phyloP scores from a whole-genome alignment of 2,888 invertebrate species.

The Meghimatium bilineatum region DNA sequence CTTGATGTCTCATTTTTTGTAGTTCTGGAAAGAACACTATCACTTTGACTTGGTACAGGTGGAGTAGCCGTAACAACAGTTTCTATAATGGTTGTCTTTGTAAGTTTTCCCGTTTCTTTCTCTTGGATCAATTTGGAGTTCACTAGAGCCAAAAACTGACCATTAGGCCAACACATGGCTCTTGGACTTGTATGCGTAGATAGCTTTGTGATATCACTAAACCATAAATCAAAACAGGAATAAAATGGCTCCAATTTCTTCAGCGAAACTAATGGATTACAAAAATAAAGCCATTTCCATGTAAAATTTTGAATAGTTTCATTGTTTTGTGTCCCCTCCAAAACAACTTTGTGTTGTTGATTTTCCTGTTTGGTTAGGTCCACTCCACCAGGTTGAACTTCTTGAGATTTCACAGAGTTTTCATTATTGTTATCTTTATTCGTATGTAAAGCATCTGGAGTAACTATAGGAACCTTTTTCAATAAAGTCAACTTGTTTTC shows the following conservation, averaged over 20 bases:
- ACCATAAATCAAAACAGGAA: conserved; percentile 43
- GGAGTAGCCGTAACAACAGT: not conserved
- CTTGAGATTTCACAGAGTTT: not conserved
- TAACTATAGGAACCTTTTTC: not conserved
- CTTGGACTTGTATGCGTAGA: conserved; percentile 45
- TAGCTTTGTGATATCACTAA: conserved; percentile 40
- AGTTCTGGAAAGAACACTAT: not conserved
- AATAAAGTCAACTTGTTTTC: not conserved
- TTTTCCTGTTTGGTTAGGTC: not conserved
- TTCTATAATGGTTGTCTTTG: conserved; percentile 17
- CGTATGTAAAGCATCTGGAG: not conserved
- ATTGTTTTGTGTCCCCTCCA: not conserved
- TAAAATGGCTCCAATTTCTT: conserved; percentile 44
- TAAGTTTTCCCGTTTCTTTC: conserved; percentile 33
- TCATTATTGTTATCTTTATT: not conserved
- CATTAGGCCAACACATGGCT: conserved; percentile 44
- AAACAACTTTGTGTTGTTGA: not conserved
- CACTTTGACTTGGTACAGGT: no score
- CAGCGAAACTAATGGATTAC: conserved; percentile 34
- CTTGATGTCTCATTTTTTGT: not conserved
- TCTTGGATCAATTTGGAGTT: conserved; percentile 49
- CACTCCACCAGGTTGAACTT: no score
- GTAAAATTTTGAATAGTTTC: not conserved
- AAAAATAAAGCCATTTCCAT: conserved; percentile 44
- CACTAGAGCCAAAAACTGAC: conserved; percentile 42